A percentile compares a stretch with the other conserved stretches of the same genome.
phyloP scores from a whole-genome alignment of 1,140 invertebrate species.

The Lamellibrachia luymesi region DNA sequence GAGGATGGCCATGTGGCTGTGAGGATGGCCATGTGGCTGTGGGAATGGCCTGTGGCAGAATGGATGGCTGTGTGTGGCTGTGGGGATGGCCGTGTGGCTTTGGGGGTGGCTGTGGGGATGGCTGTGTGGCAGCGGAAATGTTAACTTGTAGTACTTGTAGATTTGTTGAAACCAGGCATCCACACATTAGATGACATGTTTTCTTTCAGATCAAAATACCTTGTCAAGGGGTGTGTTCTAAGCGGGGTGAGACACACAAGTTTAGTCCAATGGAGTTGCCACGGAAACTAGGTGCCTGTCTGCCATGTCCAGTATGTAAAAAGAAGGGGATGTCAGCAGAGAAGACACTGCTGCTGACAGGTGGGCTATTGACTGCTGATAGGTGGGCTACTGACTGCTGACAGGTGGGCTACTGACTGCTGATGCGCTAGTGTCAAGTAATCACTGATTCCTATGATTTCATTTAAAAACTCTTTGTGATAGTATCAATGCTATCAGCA shows the following conservation, averaged over 20 bases:
- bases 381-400: not conserved
- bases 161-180: not conserved
- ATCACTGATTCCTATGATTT: no score
- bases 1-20: no score
- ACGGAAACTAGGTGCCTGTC: not conserved
- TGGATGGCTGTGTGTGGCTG: no score
- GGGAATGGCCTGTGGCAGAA: no score
- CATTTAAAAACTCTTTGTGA: no score
- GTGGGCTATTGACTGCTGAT: not conserved
- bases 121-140: no score
- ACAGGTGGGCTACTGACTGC: not conserved
- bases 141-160: not conserved
- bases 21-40: no score
- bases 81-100: no score
- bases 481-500: no score
- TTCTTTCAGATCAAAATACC: constrained; percentile 8
- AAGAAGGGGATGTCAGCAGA: not conserved
- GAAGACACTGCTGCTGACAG: not conserved
- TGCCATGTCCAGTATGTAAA: not conserved
- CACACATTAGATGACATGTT: not conserved
- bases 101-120: no score
- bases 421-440: not conserved
- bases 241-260: not conserved
- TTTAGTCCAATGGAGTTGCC: not conserved
- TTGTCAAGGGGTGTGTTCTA: not conserved